Evolutionary conservation across 2,888 invertebrate species (phyloP), one percentile per base, ranked within the genome.

Genomic region (Cryptus armator): DNA sequence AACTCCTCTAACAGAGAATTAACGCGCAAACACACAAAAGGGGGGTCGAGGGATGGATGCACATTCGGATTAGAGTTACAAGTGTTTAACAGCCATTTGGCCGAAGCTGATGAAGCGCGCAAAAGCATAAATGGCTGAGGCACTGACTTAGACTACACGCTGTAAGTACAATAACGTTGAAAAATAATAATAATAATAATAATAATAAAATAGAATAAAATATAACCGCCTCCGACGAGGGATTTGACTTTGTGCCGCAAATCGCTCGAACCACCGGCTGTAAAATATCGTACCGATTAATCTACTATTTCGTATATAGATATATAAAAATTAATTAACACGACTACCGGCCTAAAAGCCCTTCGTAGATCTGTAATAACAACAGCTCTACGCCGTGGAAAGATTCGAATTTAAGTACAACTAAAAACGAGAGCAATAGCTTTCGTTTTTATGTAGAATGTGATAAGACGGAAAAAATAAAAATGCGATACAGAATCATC

Each of bases 321-420:
- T 68, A 48, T 64, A 32, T 44, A 68, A 85, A 82, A 85, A 85
- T 81, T 85, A 85, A 85, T 85, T 48, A 85, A 82, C 85, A 76
- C 67, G 72, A 78, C 67, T 62, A 72, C 43, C 64, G 74, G 78
- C 77, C 70, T 74, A 53, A 59, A 43, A 44, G 70, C 68, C 74
- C 74, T 48, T 16, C 37, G 66, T 70, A 68, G 48, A 75, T 74
- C 64, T 75, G 78, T 53, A 74, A 51, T 72, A 72, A 68, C 67
- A 67, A 44, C 37, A 16, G 56, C 24, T 24, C 72, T 74, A 48
- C 56, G 67, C 14, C 51, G 29, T 19, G 75, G 56, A 75, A 14
- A 70, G 53, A 66, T 51, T 59, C 43, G 66, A 75, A 51, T 72
- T 81, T 82, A 79, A 75, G 78, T 82, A 85, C 67, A 79, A 51